These are phyloP conservation scores for Hylaeus anthracinus DNA, from an alignment of 1,140 invertebrate species.

Conservation along the genomic window DNA sequence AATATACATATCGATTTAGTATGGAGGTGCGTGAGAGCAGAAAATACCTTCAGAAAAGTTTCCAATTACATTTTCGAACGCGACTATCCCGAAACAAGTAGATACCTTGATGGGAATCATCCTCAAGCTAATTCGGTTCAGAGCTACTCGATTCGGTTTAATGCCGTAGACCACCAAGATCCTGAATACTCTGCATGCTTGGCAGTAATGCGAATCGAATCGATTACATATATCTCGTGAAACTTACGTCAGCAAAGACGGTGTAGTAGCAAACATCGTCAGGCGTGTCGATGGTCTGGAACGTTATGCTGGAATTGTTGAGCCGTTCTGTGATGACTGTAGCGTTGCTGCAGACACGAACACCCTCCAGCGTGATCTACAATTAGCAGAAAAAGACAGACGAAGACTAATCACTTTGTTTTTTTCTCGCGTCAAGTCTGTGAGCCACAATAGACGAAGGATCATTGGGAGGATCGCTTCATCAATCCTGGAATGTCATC, in stretches of 20 bases:
- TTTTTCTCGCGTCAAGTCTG: background rate
- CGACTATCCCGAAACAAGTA: too few relatives aligned
- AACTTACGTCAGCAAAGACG: constrained; percentile 75
- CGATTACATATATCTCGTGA: background rate
- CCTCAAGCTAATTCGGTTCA: background rate
- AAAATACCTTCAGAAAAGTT: too few relatives aligned
- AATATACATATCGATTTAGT: too few relatives aligned
- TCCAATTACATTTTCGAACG: too few relatives aligned
- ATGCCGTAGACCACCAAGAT: background rate
- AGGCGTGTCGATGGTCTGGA: constrained; percentile 63
- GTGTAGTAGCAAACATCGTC: constrained; percentile 70
- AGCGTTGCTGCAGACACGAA: constrained; percentile 66
- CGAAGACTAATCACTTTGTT: constrained; percentile 3
- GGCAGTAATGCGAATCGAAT: background rate
- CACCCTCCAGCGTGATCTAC: constrained; percentile 68
- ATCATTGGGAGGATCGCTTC: background rate
- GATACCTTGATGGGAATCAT: too few relatives aligned
- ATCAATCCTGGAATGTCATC: background rate
- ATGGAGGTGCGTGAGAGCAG: too few relatives aligned
- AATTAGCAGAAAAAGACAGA: background rate
- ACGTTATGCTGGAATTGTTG: constrained; percentile 68
- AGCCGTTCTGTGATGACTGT: constrained; percentile 51
- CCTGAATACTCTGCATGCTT: background rate
- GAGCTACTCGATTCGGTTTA: background rate
- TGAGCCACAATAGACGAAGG: too few relatives aligned